Evolutionary conservation across 2,888 invertebrate genomes (phyloP), one percentile per base, ranked within the genome.

Genomic region (Yponomeuta evonymella): DNA sequence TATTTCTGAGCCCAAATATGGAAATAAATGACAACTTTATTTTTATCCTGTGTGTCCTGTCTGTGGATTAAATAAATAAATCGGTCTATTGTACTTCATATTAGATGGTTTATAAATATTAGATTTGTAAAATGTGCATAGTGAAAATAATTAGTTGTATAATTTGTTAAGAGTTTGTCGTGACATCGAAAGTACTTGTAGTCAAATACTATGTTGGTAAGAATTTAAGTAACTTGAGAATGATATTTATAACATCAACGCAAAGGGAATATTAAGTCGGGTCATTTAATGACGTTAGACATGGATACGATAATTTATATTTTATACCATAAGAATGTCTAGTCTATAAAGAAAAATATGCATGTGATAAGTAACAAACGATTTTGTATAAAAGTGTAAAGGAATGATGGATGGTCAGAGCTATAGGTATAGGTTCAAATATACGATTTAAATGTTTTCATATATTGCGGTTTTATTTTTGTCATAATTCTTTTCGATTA

Each of bases 1-100:
- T 79, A 77, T 79, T 78, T 75, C 70, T 78, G 79, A 79, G 79
- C 79, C 79, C 79, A 75, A 78, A 78, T 78, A 77, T 76, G 77
- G 75, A 74, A 75, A 73, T 73, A 72, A 74, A 74, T 75, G 73
- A 70, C 69, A 69, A 70, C 33, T 71, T 68, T 30, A 69, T 4
- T 15, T 15, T 15, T 58, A 2, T 58, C 15, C 15, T 58, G 51
- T 58, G 3, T 12, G 3, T 58, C 8, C 23, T 23, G 51, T 58
- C 15, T 15, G 51, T 58, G 4, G 5, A 15, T 12, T 58, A 15
- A 58, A 58, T 58, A 15, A 43, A 43, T 43, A 43, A 8, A 8
- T 6, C 0, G 43, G 8, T 43, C 5, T 43, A 8, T 43, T 43
- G 43, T 43, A 43, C 6, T 43, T 43, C 8, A 43, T 43, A 43